Evolutionary conservation across 2,888 invertebrate species (phyloP).

Genomic region (Cephus spinipes): DNA sequence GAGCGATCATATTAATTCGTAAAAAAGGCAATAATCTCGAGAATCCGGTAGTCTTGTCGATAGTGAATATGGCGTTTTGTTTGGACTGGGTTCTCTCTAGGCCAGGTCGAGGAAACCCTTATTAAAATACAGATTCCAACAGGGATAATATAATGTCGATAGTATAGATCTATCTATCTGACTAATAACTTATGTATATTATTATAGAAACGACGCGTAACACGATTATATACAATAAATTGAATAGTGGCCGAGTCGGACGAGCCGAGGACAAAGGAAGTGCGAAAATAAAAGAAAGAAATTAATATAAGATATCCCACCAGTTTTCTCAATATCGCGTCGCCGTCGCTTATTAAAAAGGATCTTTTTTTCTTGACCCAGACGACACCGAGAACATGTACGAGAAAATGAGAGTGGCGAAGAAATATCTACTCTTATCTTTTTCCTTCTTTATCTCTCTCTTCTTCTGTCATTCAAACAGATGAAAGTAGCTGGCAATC

Average conservation of each 20-base stretch:
- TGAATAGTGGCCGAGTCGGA: not conserved
- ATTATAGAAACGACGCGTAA: not conserved
- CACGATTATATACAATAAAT: not conserved
- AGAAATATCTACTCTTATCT: not conserved
- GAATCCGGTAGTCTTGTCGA: not conserved
- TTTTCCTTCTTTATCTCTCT: not conserved
- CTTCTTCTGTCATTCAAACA: not conserved
- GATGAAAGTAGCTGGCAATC: not conserved
- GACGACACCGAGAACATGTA: not conserved
- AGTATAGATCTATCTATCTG: not conserved
- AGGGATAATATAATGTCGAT: not conserved
- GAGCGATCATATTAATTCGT: not conserved
- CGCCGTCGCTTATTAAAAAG: not conserved
- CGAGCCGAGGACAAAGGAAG: not conserved
- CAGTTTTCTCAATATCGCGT: not conserved
- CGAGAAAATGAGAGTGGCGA: not conserved
- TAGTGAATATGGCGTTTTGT: not conserved
- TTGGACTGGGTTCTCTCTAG: not conserved
- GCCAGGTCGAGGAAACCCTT: not conserved
- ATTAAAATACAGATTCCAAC: not conserved
- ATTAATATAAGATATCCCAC: not conserved
- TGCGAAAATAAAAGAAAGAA: not conserved
- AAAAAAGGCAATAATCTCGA: not conserved
- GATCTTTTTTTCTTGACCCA: not conserved
- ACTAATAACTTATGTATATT: not conserved